A percentile compares a stretch with the other conserved stretches of the same genome.
Evolutionary conservation across 2,888 invertebrate species (phyloP).

Genomic region (Volucella inanis): DNA sequence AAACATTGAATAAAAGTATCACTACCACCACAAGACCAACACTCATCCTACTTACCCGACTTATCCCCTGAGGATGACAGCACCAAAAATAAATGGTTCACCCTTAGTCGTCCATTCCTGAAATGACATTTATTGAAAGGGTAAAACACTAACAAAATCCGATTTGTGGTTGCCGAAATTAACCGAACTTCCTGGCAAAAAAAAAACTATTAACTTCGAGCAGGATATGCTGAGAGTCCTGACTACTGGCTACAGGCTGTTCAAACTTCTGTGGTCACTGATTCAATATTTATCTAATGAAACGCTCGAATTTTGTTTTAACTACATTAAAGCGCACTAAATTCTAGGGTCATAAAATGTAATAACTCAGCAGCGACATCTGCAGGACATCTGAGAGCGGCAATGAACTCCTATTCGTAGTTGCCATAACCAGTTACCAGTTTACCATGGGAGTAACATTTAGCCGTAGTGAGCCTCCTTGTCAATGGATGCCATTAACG

Average conservation of each 20-base stretch:
- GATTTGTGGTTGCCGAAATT: slow-evolving; percentile 18
- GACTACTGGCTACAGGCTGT: neutral
- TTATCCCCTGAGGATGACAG: slow-evolving; percentile 1
- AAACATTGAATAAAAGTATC: slow-evolving; percentile 4
- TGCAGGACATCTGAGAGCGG: slow-evolving; percentile 1
- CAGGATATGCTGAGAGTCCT: neutral
- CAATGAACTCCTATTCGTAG: slow-evolving; percentile 6
- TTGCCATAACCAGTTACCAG: too few relatives aligned
- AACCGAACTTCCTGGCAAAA: neutral
- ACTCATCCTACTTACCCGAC: slow-evolving; percentile 1
- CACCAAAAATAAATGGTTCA: slow-evolving; percentile 27
- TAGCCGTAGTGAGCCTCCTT: slow-evolving; percentile 15
- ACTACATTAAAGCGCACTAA: slow-evolving; percentile 61
- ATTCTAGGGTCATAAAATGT: slow-evolving; percentile 41
- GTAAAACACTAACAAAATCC: slow-evolving; percentile 26
- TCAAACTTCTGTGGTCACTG: slow-evolving; percentile 24
- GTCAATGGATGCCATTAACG: slow-evolving; percentile 36
- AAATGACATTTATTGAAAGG: slow-evolving; percentile 4
- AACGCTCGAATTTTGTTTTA: slow-evolving; percentile 33
- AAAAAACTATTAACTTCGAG: slow-evolving; percentile 12
- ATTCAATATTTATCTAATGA: slow-evolving; percentile 43
- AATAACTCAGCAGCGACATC: slow-evolving; percentile 39
- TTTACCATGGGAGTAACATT: too few relatives aligned
- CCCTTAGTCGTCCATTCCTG: neutral
- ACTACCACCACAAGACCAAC: neutral